phyloP scores from a whole-genome alignment of 2,113 vertebrate species.

The Aramus guarauna region DNA sequence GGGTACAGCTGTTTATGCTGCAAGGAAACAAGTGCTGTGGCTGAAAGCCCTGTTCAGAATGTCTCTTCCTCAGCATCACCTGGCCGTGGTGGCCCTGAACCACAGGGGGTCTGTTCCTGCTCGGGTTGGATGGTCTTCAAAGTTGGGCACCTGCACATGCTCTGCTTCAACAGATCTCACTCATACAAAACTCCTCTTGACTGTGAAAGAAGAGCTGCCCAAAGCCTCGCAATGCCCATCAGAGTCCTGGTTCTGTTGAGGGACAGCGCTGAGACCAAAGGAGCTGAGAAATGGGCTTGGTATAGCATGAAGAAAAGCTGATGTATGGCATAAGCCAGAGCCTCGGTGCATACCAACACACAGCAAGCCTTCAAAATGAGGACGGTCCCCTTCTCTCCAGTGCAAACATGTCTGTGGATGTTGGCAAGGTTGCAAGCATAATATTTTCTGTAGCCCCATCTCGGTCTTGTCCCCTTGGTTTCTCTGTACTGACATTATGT shows the following conservation, averaged over 20 bases:
- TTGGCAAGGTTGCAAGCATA: slow-evolving; percentile 9
- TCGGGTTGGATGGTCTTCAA: not conserved
- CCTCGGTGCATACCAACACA: not conserved
- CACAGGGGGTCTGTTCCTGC: not conserved
- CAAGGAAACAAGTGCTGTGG: not conserved
- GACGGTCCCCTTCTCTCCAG: not conserved
- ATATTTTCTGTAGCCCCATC: not conserved
- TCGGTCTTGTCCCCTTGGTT: not conserved
- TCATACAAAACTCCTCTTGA: not conserved
- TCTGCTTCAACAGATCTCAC: not conserved
- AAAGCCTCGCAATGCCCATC: rapidly evolving
- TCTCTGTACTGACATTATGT: not conserved
- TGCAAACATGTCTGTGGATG: not conserved
- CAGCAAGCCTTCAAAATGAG: not conserved
- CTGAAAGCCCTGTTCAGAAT: not conserved
- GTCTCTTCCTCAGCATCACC: not conserved
- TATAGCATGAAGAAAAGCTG: not conserved
- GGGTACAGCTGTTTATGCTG: not conserved
- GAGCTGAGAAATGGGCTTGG: not conserved
- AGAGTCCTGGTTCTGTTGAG: not conserved
- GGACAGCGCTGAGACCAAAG: not conserved
- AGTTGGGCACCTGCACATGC: not conserved
- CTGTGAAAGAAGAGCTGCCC: not conserved
- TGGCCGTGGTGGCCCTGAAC: not conserved
- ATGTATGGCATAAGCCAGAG: not conserved